Conservation (phyloP, 2,888 invertebrate genomes). For the Nomada flava region DNA sequence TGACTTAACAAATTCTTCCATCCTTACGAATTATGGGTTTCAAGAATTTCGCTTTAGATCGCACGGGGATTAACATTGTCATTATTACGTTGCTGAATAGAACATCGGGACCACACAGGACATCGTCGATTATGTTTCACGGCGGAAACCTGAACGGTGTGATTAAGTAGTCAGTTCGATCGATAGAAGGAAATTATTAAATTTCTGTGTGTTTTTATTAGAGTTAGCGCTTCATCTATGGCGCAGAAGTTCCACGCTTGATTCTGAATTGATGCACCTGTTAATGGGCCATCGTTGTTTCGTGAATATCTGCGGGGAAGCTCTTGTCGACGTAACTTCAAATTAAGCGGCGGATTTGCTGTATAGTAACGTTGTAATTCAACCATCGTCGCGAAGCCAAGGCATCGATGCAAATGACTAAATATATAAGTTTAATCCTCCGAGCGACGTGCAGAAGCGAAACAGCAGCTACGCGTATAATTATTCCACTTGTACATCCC, state of each 20-base stretch:
- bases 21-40: too few relatives aligned
- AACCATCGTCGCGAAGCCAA: background rate
- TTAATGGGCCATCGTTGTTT: background rate
- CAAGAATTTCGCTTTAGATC: too few relatives aligned
- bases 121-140: too few relatives aligned
- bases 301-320: background rate
- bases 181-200: too few relatives aligned
- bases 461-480: conserved; percentile 8
- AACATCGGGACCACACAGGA: too few relatives aligned
- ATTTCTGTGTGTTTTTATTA: too few relatives aligned
- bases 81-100: too few relatives aligned
- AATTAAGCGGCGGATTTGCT: conserved; percentile 20
- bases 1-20: too few relatives aligned
- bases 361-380: conserved; percentile 15
- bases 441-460: background rate
- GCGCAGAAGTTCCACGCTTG: background rate
- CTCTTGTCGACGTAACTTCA: conserved; percentile 12
- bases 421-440: background rate
- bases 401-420: conserved; percentile 11
- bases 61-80: too few relatives aligned
- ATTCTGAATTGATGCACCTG: background rate
- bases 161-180: too few relatives aligned
- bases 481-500: conserved; percentile 21
- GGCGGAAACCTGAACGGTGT: too few relatives aligned
- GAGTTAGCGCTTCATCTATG: too few relatives aligned